Base-by-base conservation (phyloP, 2,888 invertebrate species). In the Drosophila atripex region DNA sequence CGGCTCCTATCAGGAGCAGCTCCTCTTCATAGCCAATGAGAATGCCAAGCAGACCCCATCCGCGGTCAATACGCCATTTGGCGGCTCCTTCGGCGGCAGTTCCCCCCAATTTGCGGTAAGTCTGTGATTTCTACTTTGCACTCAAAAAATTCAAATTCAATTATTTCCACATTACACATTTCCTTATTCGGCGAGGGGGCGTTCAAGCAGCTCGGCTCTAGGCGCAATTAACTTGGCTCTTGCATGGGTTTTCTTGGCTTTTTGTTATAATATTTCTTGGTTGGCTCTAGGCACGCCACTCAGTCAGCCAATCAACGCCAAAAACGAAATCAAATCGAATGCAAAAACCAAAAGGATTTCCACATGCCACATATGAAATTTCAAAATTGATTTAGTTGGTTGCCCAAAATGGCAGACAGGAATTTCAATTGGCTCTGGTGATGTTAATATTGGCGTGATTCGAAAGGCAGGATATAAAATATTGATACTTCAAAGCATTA, bases 1-100 rank as follows among this genome's bases (percentile, higher is more conserved):
- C 0, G 90, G 88, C 21, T 89, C 91, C 11, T 91, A 88, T 78
- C 91, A 91, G 70, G 90, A 91, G 25, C 91, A 91, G 64, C 78
- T 90, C 6, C 71, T 91, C 49, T 92, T 89, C 64, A 86, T 90
- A 54, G 88, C 85, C 75, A 87, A 89, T 65, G 89, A 90, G 49
- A 85, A 77, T 41, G 63, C 61, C 71, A 78, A 75, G n/a, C 82
- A 77, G 23, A 41, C 57, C 7, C 30, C 80, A 35, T 21, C 64
- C 2, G 56, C 60, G 2, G 39, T 51, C 53, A 76, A 43, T 28
- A 73, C 80, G 1, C 69, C 66, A 14, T 91, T 91, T 63, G 84
- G 86, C 9, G 59, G 80, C 50, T 77, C 80, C 23, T 91, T 90
- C 69, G 83, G 85, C 9, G 64, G 80, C 50, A 76, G 38, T 46